phyloP scores from a whole-genome alignment of 1,140 invertebrate species.

The Drosophila carrolli region DNA sequence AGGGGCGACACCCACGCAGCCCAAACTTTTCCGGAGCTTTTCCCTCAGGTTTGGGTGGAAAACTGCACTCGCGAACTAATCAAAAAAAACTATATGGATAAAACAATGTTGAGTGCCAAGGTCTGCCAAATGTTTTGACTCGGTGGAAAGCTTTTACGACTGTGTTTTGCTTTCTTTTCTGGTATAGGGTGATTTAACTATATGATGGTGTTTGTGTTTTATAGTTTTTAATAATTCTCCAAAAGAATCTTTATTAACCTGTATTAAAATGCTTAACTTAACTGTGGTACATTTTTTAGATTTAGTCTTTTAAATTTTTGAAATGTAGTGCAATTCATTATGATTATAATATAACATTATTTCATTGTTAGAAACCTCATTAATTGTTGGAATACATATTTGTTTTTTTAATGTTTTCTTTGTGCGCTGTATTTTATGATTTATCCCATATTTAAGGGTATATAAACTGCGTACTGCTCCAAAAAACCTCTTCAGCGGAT shows the following conservation, averaged over 20 bases:
- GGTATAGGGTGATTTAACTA: background rate
- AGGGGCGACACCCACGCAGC: conserved; percentile 36
- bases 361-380: too few species aligned
- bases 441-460: conserved; percentile 10
- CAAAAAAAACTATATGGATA: conserved; percentile 12
- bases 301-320: too few species aligned
- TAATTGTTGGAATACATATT: too few species aligned
- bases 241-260: too few species aligned
- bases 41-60: conserved; percentile 12
- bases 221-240: background rate
- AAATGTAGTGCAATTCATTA: too few species aligned
- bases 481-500: background rate
- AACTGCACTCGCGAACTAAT: conserved; percentile 32
- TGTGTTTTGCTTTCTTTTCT: conserved; percentile 25
- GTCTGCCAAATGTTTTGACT: conserved; percentile 65
- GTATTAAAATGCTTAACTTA: too few species aligned
- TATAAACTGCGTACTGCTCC: background rate
- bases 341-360: too few species aligned
- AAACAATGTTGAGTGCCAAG: conserved; percentile 42
- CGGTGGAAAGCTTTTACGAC: conserved; percentile 29
- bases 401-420: too few species aligned
- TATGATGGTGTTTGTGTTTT: background rate
- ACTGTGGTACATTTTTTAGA: background rate
- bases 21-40: conserved; percentile 58
- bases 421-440: too few species aligned